These are phyloP conservation scores for Drosophila maculinotata DNA, from an alignment of 2,888 invertebrate genomes.

Conservation along the genomic window DNA sequence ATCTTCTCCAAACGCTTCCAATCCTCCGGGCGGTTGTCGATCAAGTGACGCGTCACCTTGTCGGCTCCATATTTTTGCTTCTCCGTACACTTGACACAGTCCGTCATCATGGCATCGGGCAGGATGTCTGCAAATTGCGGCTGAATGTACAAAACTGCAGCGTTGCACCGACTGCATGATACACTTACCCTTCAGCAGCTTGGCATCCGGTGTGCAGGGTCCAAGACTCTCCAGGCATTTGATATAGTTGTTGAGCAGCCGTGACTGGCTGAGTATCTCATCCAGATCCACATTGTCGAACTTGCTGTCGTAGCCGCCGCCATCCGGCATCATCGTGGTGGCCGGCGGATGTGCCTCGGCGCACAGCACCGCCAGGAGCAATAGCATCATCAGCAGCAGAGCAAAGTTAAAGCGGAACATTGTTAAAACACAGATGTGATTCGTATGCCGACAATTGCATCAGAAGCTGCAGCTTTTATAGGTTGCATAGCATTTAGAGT, in stretches of 20 bases:
- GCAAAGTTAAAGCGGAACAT: slow-evolving; percentile 25
- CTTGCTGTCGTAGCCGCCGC: slow-evolving; percentile 87
- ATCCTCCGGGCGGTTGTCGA: slow-evolving; percentile 86
- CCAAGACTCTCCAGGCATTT: slow-evolving; percentile 88
- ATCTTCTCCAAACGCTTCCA: slow-evolving; percentile 87
- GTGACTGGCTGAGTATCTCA: slow-evolving; percentile 88
- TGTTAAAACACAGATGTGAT: neutral
- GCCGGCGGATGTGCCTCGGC: slow-evolving; percentile 62
- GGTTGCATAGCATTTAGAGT: slow-evolving; percentile 2
- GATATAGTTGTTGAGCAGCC: slow-evolving; percentile 88
- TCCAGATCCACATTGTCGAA: slow-evolving; percentile 90
- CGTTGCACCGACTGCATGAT: neutral
- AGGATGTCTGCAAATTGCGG: slow-evolving; percentile 86
- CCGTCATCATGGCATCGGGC: slow-evolving; percentile 89
- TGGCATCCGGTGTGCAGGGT: slow-evolving; percentile 89
- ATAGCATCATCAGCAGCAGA: slow-evolving; percentile 11
- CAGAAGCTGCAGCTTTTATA: slow-evolving; percentile 43
- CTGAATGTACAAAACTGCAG: neutral
- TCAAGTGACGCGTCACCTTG: slow-evolving; percentile 87
- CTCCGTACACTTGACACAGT: slow-evolving; percentile 89
- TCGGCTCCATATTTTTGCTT: slow-evolving; percentile 89
- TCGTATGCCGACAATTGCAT: slow-evolving; percentile 7
- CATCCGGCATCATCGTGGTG: slow-evolving; percentile 45
- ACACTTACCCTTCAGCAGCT: slow-evolving; percentile 88
- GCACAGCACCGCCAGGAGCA: neutral